These are phyloP conservation scores for Macaca nemestrina DNA, from an alignment of 2,113 vertebrate genomes.

Conservation along the genomic window DNA sequence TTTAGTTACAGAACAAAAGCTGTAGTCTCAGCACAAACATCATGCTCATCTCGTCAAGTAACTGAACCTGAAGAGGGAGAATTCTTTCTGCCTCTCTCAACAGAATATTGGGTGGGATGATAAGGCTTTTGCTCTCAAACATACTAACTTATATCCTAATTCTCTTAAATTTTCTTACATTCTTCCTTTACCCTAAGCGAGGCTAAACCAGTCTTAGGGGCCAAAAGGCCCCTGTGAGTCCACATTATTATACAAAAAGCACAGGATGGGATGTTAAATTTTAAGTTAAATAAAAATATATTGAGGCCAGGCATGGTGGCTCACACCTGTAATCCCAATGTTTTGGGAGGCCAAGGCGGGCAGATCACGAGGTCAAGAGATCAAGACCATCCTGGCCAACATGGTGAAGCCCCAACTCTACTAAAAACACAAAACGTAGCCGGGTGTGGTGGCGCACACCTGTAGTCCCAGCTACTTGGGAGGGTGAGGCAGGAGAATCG, in stretches of 20 bases:
- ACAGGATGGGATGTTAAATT: background rate
- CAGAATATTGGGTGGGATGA: background rate
- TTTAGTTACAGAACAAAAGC: conserved; percentile 36
- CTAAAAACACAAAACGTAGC: too few species aligned
- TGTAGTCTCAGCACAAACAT: background rate
- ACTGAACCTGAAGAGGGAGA: background rate
- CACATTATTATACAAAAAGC: background rate
- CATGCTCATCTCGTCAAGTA: background rate
- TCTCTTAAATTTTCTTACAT: background rate
- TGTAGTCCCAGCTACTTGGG: too few species aligned
- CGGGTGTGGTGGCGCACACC: too few species aligned
- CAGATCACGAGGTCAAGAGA: too few species aligned
- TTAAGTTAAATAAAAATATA: background rate
- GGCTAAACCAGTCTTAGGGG: background rate
- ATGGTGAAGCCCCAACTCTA: too few species aligned
- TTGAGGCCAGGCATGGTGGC: too few species aligned
- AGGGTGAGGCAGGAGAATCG: too few species aligned
- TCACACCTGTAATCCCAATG: too few species aligned
- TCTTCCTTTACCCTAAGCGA: background rate
- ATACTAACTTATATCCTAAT: background rate
- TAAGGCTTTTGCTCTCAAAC: background rate
- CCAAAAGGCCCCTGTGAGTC: background rate
- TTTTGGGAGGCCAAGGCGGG: too few species aligned
- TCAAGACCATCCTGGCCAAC: too few species aligned
- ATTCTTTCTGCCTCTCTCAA: background rate